These are phyloP conservation scores for Vollenhovia emeryi DNA, from an alignment of 1,140 invertebrate species.

Conservation along the genomic window DNA sequence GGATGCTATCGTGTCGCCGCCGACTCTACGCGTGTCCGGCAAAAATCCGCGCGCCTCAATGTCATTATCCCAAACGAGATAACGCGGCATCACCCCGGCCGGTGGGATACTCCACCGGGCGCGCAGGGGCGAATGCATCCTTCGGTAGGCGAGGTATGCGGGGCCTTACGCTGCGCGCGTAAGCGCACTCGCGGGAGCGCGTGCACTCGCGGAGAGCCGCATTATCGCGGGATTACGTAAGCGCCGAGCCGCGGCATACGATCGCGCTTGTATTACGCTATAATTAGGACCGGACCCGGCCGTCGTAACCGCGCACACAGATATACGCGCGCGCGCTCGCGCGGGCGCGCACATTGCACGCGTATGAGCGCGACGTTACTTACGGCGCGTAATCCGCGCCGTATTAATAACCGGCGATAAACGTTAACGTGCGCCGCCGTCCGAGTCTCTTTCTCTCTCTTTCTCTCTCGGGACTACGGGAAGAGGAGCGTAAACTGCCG, in stretches of 20 bases:
- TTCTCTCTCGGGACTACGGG: conserved; percentile 6
- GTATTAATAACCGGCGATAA: conserved; percentile 75
- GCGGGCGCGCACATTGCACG: too few species aligned
- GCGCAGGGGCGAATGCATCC: conserved; percentile 61
- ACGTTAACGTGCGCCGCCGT: conserved; percentile 64
- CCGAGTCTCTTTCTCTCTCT: too few species aligned
- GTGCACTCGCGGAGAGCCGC: conserved; percentile 64
- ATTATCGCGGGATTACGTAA: conserved; percentile 80
- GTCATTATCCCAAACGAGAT: conserved; percentile 66
- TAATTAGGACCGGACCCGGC: conserved; percentile 77
- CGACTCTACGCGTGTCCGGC: not conserved
- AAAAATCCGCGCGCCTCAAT: conserved; percentile 45
- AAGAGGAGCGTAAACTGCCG: conserved; percentile 50
- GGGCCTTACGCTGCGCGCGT: conserved; percentile 50
- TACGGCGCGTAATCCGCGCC: conserved; percentile 68
- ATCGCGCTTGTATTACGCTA: conserved; percentile 77
- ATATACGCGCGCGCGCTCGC: not conserved
- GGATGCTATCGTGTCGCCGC: conserved; percentile 7
- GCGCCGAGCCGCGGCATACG: conserved; percentile 66
- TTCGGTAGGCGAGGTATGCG: conserved; percentile 75
- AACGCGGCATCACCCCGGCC: conserved; percentile 55
- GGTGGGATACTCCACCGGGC: not conserved
- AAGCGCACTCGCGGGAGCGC: conserved; percentile 60
- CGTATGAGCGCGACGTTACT: conserved; percentile 40
- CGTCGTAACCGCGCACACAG: conserved; percentile 52